Conservation (phyloP, 1,140 invertebrate species). For the Pseudomyrmex pallidus region DNA sequence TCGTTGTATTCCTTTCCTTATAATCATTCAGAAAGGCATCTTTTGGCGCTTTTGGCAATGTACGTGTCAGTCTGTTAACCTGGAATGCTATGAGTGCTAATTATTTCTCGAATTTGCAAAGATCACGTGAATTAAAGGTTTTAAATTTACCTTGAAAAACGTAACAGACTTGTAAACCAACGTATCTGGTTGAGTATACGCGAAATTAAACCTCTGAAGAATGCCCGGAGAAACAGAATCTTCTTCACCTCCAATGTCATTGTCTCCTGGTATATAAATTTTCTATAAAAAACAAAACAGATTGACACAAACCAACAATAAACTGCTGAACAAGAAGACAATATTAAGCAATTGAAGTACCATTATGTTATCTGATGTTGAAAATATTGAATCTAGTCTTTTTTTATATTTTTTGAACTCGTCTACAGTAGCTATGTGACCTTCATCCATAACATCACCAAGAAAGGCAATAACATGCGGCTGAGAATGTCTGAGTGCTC, state of each 20-base stretch:
- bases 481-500: conserved; percentile 89
- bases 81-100: conserved; percentile 83
- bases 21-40: conserved; percentile 87
- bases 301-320: background rate
- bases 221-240: conserved; percentile 91
- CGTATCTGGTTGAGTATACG: conserved; percentile 89
- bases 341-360: conserved; percentile 75
- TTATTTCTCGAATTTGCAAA: background rate
- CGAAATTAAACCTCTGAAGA: conserved; percentile 91
- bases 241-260: conserved; percentile 97
- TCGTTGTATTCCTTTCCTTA: conserved; percentile 85
- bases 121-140: background rate
- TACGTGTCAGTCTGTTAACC: conserved; percentile 89
- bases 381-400: conserved; percentile 90
- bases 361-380: conserved; percentile 86
- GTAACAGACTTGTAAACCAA: conserved; percentile 87
- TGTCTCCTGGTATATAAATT: conserved; percentile 96
- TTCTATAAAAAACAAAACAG: conserved; percentile 86
- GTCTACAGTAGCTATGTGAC: conserved; percentile 89
- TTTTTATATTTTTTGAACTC: conserved; percentile 90
- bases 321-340: conserved; percentile 7
- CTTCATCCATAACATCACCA: conserved; percentile 97
- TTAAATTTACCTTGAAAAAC: conserved; percentile 86
- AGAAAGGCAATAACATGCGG: conserved; percentile 95
- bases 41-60: conserved; percentile 82